Evolutionary conservation across 2,888 invertebrate genomes (phyloP), one percentile per base, ranked within the genome.

Genomic region (Eulithis testata): DNA sequence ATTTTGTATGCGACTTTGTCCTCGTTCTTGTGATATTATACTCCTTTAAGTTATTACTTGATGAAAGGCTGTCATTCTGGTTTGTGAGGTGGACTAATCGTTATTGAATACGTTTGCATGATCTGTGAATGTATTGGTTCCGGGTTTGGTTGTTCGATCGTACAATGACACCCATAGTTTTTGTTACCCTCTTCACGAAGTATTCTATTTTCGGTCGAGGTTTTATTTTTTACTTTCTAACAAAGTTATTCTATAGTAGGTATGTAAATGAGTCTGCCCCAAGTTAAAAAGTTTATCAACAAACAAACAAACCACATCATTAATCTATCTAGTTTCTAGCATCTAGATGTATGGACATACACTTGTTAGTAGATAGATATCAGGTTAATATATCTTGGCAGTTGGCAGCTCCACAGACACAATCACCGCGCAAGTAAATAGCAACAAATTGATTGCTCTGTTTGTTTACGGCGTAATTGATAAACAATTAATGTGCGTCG

Each of bases 401-500:
- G 40, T 65, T 65, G 64, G 64, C 64, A 65, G 64, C 64, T 12
- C 49, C 31, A 59, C 59, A 60, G 51, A 56, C 61, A 61, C 66
- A 65, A 68, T 67, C 57, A 60, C 36, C 61, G 59, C 44, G 59
- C 44, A 54, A 61, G 53, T 63, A 53, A 63, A 60, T 57, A 63
- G 44, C 45, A 63, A 64, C 60, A 64, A 63, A 66, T 68, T 66
- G 62, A 57, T 63, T 54, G 64, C 63, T 47, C n/a, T 61, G 63
- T 67, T 50, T 11, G 50, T 52, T 63, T 52, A 61, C 59, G 54
- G 53, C 63, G 63, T 66, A 61, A 58, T 56, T 62, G 64, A 59
- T 64, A 55, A 51, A 60, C 45, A 49, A 63, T 60, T 54, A 31
- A 56, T 55, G 50, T 55, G 64, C 45, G 31, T 12, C 40, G 53